Conservation (phyloP, 2,113 vertebrate species). For the Chlamydotis undulata region DNA sequence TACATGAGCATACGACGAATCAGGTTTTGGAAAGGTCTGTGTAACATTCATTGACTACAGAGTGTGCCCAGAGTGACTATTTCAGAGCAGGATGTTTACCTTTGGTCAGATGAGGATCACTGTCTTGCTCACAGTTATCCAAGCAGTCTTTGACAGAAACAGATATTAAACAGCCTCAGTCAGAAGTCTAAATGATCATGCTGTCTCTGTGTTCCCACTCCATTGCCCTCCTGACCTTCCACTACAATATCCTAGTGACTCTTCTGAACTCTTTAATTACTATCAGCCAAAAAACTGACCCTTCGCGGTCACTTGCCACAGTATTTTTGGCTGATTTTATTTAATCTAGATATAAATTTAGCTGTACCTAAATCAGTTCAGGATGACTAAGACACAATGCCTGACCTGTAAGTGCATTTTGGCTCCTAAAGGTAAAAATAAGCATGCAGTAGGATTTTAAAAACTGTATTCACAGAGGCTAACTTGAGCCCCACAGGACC, state of each 20-base stretch:
- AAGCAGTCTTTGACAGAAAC: background rate
- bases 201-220: background rate
- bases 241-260: background rate
- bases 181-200: background rate
- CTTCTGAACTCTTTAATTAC: background rate
- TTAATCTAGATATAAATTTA: background rate
- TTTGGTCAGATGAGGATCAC: background rate
- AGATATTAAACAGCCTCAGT: background rate
- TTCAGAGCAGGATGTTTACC: background rate
- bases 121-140: background rate
- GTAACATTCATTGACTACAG: background rate
- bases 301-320: background rate
- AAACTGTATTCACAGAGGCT: background rate
- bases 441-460: background rate
- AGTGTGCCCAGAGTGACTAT: background rate
- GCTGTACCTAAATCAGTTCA: background rate
- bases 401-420: background rate
- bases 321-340: background rate
- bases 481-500: background rate
- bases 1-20: background rate
- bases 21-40: background rate
- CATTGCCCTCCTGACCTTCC: background rate
- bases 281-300: background rate
- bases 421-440: background rate
- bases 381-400: background rate